Conservation (phyloP, 2,113 vertebrate genomes). For the Okapia johnstoni region DNA sequence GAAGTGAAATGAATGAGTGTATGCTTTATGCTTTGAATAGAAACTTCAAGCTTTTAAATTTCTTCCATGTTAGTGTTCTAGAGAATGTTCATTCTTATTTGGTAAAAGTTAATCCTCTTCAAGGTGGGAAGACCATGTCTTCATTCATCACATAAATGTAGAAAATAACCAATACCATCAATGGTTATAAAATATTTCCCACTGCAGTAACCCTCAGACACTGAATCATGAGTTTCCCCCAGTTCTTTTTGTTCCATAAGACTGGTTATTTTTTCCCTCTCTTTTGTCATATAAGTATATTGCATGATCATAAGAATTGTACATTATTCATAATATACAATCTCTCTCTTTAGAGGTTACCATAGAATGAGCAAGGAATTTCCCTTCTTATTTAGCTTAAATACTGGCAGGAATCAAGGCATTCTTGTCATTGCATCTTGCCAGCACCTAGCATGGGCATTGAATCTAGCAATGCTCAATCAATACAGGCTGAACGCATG, state of each 20-base stretch:
- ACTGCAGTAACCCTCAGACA: neutral
- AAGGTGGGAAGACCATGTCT: neutral
- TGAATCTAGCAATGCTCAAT: neutral
- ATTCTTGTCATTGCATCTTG: neutral
- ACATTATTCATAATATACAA: neutral
- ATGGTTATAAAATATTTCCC: neutral
- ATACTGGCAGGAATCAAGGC: neutral
- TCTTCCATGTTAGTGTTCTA: neutral
- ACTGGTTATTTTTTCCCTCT: neutral
- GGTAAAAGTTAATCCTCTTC: neutral
- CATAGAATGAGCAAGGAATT: neutral
- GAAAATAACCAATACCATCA: neutral
- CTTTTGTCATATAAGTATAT: neutral
- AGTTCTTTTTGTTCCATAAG: neutral
- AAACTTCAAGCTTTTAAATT: neutral
- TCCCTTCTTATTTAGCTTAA: neutral
- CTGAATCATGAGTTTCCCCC: neutral
- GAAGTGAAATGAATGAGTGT: neutral
- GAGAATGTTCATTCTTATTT: neutral
- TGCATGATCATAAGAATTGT: neutral
- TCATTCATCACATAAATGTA: neutral
- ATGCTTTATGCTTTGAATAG: neutral
- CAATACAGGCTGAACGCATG: neutral
- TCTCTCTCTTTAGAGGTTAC: neutral
- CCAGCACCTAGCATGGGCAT: rapidly evolving